Evolutionary conservation across 2,888 invertebrate genomes (phyloP).

Genomic region (Drosophila pseudotalamancana): DNA sequence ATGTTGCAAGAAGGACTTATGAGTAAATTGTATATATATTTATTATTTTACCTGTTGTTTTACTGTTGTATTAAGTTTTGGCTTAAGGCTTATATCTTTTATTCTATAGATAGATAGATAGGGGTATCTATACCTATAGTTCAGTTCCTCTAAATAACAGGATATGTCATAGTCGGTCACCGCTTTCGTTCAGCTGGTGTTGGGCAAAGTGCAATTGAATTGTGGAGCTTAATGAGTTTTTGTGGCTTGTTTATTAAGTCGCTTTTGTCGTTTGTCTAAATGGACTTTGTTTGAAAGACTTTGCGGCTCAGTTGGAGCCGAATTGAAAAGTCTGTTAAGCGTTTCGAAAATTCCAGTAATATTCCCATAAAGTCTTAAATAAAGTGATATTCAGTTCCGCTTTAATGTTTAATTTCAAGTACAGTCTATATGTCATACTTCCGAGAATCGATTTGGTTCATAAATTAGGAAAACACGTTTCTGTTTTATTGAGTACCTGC

Average conservation of each 20-base stretch:
- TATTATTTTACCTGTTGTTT: too few relatives aligned
- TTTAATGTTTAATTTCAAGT: background rate
- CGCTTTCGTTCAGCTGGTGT: background rate
- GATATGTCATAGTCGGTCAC: constrained; percentile 10
- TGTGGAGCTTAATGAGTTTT: constrained; percentile 60
- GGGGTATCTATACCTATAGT: too few relatives aligned
- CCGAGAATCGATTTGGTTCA: background rate
- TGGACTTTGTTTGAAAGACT: constrained; percentile 14
- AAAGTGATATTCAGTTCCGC: background rate
- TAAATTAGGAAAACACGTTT: constrained; percentile 19
- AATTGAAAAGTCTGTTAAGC: background rate
- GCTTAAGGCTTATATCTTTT: too few relatives aligned
- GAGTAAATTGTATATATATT: too few relatives aligned
- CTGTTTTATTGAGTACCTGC: constrained; percentile 20
- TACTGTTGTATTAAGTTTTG: too few relatives aligned
- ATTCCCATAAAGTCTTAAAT: background rate
- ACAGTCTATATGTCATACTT: background rate
- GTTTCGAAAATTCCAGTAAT: background rate
- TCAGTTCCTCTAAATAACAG: background rate
- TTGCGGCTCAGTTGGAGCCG: constrained; percentile 1
- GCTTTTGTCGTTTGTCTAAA: constrained; percentile 37
- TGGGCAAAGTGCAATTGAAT: constrained; percentile 50
- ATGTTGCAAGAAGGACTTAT: too few relatives aligned
- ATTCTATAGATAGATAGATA: background rate
- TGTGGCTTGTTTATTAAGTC: constrained; percentile 41